Evolutionary conservation across 2,888 invertebrate species (phyloP).

Genomic region (Leptinotarsa tumamoca): DNA sequence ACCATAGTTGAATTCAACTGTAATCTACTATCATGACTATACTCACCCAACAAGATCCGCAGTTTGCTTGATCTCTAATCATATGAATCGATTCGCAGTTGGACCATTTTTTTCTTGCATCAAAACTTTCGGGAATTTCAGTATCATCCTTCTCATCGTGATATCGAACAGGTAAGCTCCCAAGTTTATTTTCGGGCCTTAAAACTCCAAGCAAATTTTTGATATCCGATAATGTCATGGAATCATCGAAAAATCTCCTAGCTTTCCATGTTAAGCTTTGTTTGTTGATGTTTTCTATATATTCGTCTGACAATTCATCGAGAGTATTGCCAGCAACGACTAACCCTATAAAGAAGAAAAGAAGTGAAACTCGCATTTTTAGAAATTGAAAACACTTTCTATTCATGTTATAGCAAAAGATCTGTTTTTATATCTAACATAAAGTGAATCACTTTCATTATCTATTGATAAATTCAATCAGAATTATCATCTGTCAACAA

Average conservation of each 20-base stretch:
- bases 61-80: conserved; percentile 85
- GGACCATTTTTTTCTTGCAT: conserved; percentile 82
- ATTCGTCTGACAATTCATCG: conserved; percentile 46
- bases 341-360: not conserved
- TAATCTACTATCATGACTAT: not conserved
- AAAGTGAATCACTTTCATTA: not conserved
- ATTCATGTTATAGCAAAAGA: not conserved
- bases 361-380: not conserved
- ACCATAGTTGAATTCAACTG: too few species aligned
- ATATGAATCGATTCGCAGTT: conserved; percentile 84
- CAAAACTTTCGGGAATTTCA: conserved; percentile 78
- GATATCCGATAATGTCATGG: conserved; percentile 64
- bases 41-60: conserved; percentile 86
- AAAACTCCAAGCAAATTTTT: conserved; percentile 32
- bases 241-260: conserved; percentile 78
- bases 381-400: not conserved
- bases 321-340: not conserved
- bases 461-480: not conserved
- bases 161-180: not conserved
- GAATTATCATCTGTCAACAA: too few species aligned
- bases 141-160: conserved; percentile 20
- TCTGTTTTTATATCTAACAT: not conserved
- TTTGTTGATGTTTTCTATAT: conserved; percentile 70
- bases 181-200: not conserved
- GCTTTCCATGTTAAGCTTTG: conserved; percentile 81